Evolutionary conservation across 2,888 invertebrate genomes (phyloP), one percentile per base, ranked within the genome.

Genomic region (Pammene fasciana): DNA sequence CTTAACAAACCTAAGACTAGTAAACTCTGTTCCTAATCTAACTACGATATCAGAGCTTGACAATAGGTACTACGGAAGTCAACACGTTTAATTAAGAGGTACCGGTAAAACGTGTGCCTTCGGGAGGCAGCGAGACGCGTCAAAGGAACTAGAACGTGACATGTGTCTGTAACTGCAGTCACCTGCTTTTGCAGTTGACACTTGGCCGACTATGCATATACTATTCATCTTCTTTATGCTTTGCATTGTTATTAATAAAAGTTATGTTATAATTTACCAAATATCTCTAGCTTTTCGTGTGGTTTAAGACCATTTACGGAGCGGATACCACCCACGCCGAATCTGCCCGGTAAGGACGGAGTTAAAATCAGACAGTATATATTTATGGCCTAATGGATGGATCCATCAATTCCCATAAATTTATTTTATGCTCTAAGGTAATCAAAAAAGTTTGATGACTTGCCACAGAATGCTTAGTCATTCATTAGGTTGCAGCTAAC

Each of bases 231-330:
- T 48, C 5, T 7, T 48, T 13, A 61, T 36, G 10, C 0, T 14
- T 36, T 60, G 9, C 36, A n/a, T n/a, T n/a, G 14, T 26, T 26
- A 26, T 26, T 3, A 26, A 26, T 26, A 26, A 26, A 3, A 1
- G 26, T 14, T 7, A 60, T 60, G 26, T 14, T 7, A 60, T 60
- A 60, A 61, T 9, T 46, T 38, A 18, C 13, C 13, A 61, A 61
- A 41, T 38, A 16, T 41, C 5, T 48, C 38, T 56, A 18, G 38
- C 3, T n/a, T 38, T 46, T 45, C 45, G 38, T 54, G 46, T 38
- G 10, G 45, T 52, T 68, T 64, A 64, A 57, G 64, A 46, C 43
- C 68, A 65, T 59, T 68, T 38, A 68, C 56, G 68, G 52, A 64
- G 50, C 57, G 64, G 68, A 68, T 46, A 45, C 64, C 64, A 50